These are phyloP conservation scores for Parnassius glacialis DNA, from an alignment of 2,888 invertebrate species.

Conservation along the genomic window DNA sequence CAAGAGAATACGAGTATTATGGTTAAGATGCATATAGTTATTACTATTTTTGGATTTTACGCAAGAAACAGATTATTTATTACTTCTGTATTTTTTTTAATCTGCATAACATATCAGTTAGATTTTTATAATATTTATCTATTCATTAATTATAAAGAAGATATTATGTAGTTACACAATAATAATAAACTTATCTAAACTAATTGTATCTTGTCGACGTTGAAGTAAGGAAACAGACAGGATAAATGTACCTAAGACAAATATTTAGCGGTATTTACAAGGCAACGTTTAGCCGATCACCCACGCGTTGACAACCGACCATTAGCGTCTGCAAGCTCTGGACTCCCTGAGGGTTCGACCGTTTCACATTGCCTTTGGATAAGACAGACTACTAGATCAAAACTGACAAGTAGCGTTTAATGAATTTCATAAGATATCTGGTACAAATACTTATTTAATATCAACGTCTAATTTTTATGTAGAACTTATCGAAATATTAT, in stretches of 20 bases:
- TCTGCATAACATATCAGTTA: too few relatives aligned
- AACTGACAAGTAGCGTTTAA: slow-evolving; percentile 23
- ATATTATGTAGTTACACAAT: not conserved
- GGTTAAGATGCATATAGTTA: too few relatives aligned
- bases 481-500: too few relatives aligned
- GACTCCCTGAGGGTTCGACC: slow-evolving; percentile 51
- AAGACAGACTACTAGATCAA: slow-evolving; percentile 24
- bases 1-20: too few relatives aligned
- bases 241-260: slow-evolving; percentile 72
- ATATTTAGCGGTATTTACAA: slow-evolving; percentile 70
- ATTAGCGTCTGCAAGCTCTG: slow-evolving; percentile 52
- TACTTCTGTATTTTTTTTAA: too few relatives aligned
- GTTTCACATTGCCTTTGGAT: slow-evolving; percentile 40
- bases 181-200: not conserved
- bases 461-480: not conserved
- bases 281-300: slow-evolving; percentile 65
- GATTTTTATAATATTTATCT: too few relatives aligned
- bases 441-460: not conserved
- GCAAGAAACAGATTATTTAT: too few relatives aligned
- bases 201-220: slow-evolving; percentile 11
- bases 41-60: too few relatives aligned
- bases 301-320: slow-evolving; percentile 67
- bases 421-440: slow-evolving; percentile 10
- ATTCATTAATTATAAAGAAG: too few relatives aligned
- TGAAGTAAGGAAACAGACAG: slow-evolving; percentile 44